Percentiles rank a stretch among this genome's conserved stretches.
phyloP scores from a whole-genome alignment of 2,888 invertebrate genomes.

The Agonum fuliginosum region DNA sequence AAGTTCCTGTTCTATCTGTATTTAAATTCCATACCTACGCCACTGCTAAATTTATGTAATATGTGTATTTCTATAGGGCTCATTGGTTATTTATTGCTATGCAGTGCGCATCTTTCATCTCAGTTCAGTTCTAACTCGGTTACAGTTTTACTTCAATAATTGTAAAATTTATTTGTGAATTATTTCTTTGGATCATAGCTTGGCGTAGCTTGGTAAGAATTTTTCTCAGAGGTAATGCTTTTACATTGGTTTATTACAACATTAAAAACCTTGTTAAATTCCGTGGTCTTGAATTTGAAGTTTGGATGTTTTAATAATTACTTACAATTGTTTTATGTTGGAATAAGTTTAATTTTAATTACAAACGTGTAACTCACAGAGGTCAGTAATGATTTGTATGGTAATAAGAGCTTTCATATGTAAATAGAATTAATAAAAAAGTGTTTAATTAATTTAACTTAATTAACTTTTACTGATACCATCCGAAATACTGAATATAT shows the following conservation, averaged over 20 bases:
- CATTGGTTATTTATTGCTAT: conserved; percentile 36
- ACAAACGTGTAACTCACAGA: background rate
- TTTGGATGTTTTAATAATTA: background rate
- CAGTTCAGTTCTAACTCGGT: background rate
- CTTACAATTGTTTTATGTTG: background rate
- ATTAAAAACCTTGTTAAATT: background rate
- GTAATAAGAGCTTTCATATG: background rate
- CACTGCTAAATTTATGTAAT: too few relatives aligned
- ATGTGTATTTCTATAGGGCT: background rate
- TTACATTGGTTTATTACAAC: background rate
- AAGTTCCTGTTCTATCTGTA: too few relatives aligned
- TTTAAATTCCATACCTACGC: too few relatives aligned
- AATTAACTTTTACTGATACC: too few relatives aligned
- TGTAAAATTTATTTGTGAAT: too few relatives aligned
- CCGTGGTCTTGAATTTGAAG: background rate
- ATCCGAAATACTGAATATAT: too few relatives aligned
- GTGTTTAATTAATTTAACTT: background rate
- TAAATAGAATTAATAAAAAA: background rate
- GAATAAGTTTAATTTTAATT: background rate
- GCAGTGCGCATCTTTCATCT: background rate
- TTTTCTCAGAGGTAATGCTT: background rate
- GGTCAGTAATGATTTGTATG: background rate
- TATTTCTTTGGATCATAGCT: too few relatives aligned
- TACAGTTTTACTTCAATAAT: background rate
- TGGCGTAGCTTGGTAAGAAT: conserved; percentile 26